Percentiles rank a stretch among this genome's conserved stretches.
These are phyloP conservation scores for Percina caprodes DNA, from an alignment of 2,113 vertebrate genomes.

Conservation along the genomic window DNA sequence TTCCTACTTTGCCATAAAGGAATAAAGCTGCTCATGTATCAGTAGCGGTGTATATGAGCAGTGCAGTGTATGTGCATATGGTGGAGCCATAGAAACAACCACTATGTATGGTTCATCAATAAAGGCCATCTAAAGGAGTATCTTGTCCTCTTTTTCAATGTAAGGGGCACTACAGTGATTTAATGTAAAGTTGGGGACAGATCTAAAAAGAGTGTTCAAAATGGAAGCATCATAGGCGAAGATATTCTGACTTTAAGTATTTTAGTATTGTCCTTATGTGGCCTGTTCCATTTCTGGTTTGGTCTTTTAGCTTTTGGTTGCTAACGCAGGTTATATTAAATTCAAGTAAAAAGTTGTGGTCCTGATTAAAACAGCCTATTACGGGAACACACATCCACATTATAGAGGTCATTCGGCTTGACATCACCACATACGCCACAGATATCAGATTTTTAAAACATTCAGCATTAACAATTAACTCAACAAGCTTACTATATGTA, in stretches of 20 bases:
- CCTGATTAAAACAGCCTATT: too few relatives aligned
- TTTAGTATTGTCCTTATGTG: neutral
- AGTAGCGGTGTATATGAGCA: neutral
- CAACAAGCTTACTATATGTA: too few relatives aligned
- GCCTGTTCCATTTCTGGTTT: neutral
- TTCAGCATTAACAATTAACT: too few relatives aligned
- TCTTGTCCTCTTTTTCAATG: neutral
- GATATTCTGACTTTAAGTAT: neutral
- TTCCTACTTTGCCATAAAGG: constrained; percentile 8
- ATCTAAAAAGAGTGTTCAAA: neutral
- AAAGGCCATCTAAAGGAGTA: neutral
- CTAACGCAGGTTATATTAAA: neutral
- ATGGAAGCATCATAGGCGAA: neutral
- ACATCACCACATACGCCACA: too few relatives aligned
- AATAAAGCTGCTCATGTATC: constrained; percentile 18
- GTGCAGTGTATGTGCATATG: neutral
- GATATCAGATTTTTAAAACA: too few relatives aligned
- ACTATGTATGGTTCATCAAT: neutral
- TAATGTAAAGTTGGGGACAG: too few relatives aligned
- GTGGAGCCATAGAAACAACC: neutral
- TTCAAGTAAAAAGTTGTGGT: too few relatives aligned
- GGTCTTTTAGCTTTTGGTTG: neutral
- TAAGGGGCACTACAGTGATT: neutral
- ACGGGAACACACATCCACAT: neutral
- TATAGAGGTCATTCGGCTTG: too few relatives aligned